Evolutionary conservation across 2,888 invertebrate genomes (phyloP), one percentile per base, ranked within the genome.

Genomic region (Dysmachus trigonus): DNA sequence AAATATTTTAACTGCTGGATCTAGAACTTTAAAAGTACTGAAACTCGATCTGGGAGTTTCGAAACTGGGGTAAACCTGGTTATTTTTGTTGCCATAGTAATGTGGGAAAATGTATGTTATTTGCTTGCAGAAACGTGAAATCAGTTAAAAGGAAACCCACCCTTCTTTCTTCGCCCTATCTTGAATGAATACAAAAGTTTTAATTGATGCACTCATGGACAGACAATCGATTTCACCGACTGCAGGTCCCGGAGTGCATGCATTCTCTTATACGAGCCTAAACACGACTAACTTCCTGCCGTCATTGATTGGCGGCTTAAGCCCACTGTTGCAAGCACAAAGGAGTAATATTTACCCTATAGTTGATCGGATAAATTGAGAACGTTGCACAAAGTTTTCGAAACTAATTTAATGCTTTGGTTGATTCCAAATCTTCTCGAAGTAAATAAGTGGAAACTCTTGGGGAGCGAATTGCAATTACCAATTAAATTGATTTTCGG

Each of bases 401-500:
- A 79, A 79, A 47, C 41, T 79, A 79, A 51, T 79, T 79, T 79
- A 31, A 22, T 41, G 30, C 51, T 30, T 79, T 79, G 15, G 47
- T 1, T 79, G 79, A 79, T 79, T 51, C n/a, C 3, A 15, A 27
- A 51, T 79, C 79, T 51, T 51, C 31, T 41, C n/a, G 51, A 8
- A 79, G 38, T 47, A 22, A 79, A 62, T 22, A 62, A 62, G 62
- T 62, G 62, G 62, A 62, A 62, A 62, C 62, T 22, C 62, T 62
- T 62, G 22, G 27, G 62, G 27, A 27, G 62, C 27, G 22, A 62
- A 62, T 62, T 27, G 22, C 22, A 38, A 79, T 79, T 79, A 51
- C 30, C 51, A 18, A 31, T 79, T 4, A 31, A 79, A 47, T 51
- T 79, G 47, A 47, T 79, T 79, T 51, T 51, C 1, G 79, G 51